These are phyloP conservation scores for Oasisia sp. DNA, from an alignment of 2,888 invertebrate genomes.

Conservation along the genomic window DNA sequence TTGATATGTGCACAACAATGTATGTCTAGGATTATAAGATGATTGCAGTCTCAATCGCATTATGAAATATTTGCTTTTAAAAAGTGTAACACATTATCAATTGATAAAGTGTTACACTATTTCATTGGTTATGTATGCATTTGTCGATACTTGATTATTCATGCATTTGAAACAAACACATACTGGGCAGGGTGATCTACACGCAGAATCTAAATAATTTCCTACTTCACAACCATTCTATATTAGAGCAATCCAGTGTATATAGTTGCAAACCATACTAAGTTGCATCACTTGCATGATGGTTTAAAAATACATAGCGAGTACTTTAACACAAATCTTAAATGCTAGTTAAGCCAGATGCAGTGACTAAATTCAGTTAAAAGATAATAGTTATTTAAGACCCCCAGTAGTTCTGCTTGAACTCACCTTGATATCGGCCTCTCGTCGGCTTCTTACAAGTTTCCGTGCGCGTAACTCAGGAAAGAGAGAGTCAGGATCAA, in stretches of 20 bases:
- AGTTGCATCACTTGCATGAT: neutral
- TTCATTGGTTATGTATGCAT: too few relatives aligned
- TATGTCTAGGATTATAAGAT: too few relatives aligned
- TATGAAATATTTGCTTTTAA: too few relatives aligned
- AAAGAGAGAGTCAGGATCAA: constrained; percentile 52
- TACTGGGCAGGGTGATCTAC: too few relatives aligned
- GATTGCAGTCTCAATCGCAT: too few relatives aligned
- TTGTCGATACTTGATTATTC: too few relatives aligned
- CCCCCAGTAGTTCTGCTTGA: neutral
- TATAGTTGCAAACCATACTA: neutral
- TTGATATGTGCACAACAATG: too few relatives aligned
- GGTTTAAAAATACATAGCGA: neutral
- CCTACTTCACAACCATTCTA: neutral
- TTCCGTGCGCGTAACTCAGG: constrained; percentile 51
- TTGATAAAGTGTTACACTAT: too few relatives aligned
- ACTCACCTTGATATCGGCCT: constrained; percentile 52
- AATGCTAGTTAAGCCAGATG: neutral
- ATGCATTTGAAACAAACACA: too few relatives aligned
- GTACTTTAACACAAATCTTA: neutral
- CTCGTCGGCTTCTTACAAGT: constrained; percentile 48
- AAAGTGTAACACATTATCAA: too few relatives aligned
- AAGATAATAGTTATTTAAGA: too few relatives aligned
- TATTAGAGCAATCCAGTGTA: neutral
- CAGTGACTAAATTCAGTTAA: neutral
- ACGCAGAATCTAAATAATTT: neutral